A percentile compares a stretch with the other conserved stretches of the same genome.
These are phyloP conservation scores for Manduca sexta DNA, from an alignment of 1,140 invertebrate species.

Conservation along the genomic window DNA sequence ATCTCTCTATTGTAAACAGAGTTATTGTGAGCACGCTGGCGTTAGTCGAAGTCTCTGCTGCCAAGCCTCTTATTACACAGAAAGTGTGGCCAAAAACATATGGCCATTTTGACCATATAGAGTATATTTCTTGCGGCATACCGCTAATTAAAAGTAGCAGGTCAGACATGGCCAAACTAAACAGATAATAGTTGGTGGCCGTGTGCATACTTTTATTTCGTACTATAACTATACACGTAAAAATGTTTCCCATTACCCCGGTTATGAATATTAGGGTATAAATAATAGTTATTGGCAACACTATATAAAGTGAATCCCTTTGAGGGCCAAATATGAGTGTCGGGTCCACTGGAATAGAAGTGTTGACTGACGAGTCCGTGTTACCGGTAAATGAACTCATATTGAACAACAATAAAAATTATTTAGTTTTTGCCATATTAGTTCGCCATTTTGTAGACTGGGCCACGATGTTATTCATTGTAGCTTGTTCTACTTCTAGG, in stretches of 20 bases:
- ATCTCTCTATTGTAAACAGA: conserved; percentile 86
- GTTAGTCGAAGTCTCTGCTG: conserved; percentile 93
- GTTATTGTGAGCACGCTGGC: conserved; percentile 93
- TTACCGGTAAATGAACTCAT: conserved; percentile 20
- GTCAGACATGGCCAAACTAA: conserved; percentile 95
- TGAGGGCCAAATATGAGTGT: conserved; percentile 63
- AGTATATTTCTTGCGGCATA: conserved; percentile 88
- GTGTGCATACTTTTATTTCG: conserved; percentile 95
- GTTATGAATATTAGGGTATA: conserved; percentile 90
- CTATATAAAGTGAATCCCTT: conserved; percentile 80
- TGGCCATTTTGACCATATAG: conserved; percentile 90
- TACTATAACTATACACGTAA: conserved; percentile 94
- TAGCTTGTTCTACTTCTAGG: too few species aligned
- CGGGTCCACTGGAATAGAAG: conserved; percentile 32
- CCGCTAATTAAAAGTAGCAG: conserved; percentile 88
- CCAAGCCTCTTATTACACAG: conserved; percentile 87
- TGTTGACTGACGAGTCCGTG: conserved; percentile 21
- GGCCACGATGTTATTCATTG: too few species aligned
- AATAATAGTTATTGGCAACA: conserved; percentile 85
- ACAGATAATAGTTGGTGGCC: conserved; percentile 94
- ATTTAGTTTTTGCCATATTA: neutral
- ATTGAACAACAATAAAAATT: too few species aligned
- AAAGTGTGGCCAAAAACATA: conserved; percentile 91
- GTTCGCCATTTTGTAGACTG: neutral
- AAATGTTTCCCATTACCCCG: conserved; percentile 92